These are phyloP conservation scores for Diadegma fenestrale DNA, from an alignment of 2,888 invertebrate species.

Conservation along the genomic window DNA sequence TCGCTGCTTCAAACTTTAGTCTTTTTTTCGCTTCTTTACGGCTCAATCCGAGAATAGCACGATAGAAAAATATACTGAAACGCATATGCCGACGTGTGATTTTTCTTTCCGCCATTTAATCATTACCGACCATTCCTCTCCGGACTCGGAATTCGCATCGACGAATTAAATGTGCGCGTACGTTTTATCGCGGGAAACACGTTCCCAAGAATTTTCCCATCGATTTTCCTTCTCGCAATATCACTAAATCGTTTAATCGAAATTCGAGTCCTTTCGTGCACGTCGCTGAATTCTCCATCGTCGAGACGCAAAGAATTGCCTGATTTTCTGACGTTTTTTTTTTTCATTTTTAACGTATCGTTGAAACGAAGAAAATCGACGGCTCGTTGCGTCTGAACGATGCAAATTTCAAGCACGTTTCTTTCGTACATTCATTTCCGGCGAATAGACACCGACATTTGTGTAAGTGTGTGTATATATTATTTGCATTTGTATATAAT, in stretches of 20 bases:
- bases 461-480: conserved; percentile 15
- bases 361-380: not conserved
- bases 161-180: conserved; percentile 51
- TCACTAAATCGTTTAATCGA: conserved; percentile 55
- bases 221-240: conserved; percentile 9
- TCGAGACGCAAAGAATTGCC: not conserved
- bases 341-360: not conserved
- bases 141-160: conserved; percentile 56
- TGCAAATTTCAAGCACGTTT: not conserved
- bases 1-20: conserved; percentile 6
- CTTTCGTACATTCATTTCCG: conserved; percentile 72
- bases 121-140: conserved; percentile 14
- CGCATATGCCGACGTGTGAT: conserved; percentile 70
- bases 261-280: conserved; percentile 75
- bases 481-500: conserved; percentile 42
- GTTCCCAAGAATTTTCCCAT: conserved; percentile 26
- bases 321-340: not conserved
- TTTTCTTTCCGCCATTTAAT: conserved; percentile 40
- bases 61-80: conserved; percentile 79
- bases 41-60: conserved; percentile 67
- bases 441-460: conserved; percentile 67
- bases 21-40: conserved; percentile 52
- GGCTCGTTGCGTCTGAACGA: not conserved
- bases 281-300: not conserved
- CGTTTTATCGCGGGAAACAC: conserved; percentile 30